phyloP scores from a whole-genome alignment of 92 coral and sea anemone species.

The Epizoanthus scotinus region DNA sequence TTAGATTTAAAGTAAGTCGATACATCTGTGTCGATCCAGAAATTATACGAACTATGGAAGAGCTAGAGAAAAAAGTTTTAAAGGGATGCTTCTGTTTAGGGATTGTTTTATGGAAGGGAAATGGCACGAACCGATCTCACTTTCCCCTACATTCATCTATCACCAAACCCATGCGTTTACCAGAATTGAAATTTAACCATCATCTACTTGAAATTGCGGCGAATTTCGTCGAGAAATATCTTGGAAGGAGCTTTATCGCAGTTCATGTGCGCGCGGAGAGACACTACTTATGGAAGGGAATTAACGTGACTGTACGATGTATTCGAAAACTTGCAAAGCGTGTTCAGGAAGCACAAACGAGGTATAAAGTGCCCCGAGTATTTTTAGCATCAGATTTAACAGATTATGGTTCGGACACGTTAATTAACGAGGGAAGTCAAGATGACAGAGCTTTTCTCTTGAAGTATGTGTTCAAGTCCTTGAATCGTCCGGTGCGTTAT shows the following conservation, averaged over 20 bases:
- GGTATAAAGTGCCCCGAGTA: constrained; percentile 48
- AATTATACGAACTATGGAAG: constrained; percentile 69
- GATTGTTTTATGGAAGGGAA: constrained; percentile 93
- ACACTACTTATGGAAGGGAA: constrained; percentile 77
- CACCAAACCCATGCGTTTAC: constrained; percentile 62
- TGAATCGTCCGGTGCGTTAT: constrained; percentile 71
- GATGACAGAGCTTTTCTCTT: constrained; percentile 67
- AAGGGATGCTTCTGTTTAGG: constrained; percentile 86
- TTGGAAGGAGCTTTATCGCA: constrained; percentile 74
- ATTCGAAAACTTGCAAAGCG: constrained; percentile 76
- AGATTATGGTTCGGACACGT: constrained; percentile 90
- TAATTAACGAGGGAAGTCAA: constrained; percentile 57
- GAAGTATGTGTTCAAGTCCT: constrained; percentile 49
- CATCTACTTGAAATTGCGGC: constrained; percentile 70
- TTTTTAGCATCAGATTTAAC: constrained; percentile 93
- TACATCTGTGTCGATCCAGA: constrained; percentile 97
- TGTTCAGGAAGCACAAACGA: constrained; percentile 59
- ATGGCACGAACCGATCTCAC: constrained; percentile 74
- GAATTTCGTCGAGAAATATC: constrained; percentile 58
- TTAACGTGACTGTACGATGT: constrained; percentile 82
- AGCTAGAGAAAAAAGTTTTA: constrained; percentile 79
- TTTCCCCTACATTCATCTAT: constrained; percentile 72
- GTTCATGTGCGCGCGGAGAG: constrained; percentile 94
- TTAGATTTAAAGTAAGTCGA: constrained; percentile 88
- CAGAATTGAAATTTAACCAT: constrained; percentile 79